Conservation (phyloP, 2,113 vertebrate genomes). For the Aphyosemion australe region DNA sequence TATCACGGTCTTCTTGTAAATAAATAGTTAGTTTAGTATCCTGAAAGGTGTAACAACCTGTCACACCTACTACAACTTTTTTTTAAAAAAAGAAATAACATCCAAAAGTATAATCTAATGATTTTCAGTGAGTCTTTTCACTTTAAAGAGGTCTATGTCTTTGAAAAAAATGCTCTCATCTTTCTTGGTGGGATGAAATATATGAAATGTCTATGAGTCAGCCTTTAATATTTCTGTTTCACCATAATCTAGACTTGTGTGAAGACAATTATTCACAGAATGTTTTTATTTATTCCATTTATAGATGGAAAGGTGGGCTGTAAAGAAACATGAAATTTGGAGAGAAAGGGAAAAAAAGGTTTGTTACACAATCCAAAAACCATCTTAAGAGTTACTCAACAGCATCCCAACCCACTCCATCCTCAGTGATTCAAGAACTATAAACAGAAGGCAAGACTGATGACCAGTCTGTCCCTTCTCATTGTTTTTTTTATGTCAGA, state of each 20-base stretch:
- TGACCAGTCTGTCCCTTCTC: conserved; percentile 36
- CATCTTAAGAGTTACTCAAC: conserved; percentile 53
- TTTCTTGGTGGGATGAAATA: conserved; percentile 16
- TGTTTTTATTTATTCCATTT: conserved; percentile 19
- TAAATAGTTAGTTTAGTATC: no score
- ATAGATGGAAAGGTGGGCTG: conserved; percentile 16
- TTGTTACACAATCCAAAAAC: conserved; percentile 46
- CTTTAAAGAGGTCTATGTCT: neutral
- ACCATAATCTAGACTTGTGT: conserved; percentile 8
- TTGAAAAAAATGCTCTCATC: neutral
- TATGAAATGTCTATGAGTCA: conserved; percentile 12
- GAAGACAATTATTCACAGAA: conserved; percentile 19
- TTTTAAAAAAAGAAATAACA: neutral
- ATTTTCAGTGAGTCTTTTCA: neutral
- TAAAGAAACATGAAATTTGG: conserved; percentile 31
- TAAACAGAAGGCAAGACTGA: conserved; percentile 54
- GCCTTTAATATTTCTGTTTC: conserved; percentile 21
- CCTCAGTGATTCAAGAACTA: conserved; percentile 57
- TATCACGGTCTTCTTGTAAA: no score
- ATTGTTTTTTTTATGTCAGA: conserved; percentile 49
- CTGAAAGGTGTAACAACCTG: no score
- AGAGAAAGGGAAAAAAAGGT: conserved; percentile 13
- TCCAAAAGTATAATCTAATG: neutral
- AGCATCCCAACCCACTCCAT: conserved; percentile 55
- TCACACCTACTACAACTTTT: no score